Percentiles rank a stretch among this genome's conserved stretches.
These are phyloP conservation scores for Nebria brevicollis DNA, from an alignment of 2,888 invertebrate species.

Conservation along the genomic window DNA sequence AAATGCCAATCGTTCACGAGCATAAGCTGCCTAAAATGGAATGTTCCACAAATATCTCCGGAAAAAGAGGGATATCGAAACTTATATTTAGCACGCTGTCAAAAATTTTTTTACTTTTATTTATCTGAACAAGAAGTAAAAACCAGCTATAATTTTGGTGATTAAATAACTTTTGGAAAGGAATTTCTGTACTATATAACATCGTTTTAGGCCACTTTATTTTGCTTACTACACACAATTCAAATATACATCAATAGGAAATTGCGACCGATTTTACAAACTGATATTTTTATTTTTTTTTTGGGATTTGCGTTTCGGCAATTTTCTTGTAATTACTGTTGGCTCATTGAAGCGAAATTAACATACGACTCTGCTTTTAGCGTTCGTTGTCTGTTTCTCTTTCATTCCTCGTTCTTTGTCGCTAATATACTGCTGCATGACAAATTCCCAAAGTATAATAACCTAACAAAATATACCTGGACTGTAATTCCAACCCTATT, in stretches of 20 bases:
- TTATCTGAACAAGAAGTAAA: too few species aligned
- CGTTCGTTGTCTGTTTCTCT: background rate
- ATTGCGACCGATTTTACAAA: background rate
- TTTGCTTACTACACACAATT: background rate
- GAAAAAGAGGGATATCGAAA: too few species aligned
- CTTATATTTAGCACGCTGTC: too few species aligned
- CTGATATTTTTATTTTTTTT: constrained; percentile 38
- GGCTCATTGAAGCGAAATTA: constrained; percentile 35
- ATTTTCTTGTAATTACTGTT: constrained; percentile 38
- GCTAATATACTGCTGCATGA: background rate
- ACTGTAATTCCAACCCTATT: too few species aligned
- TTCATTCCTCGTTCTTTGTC: background rate
- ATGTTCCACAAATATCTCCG: too few species aligned
- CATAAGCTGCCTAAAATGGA: too few species aligned
- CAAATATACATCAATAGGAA: too few species aligned
- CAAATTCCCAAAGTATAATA: background rate
- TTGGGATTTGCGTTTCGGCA: constrained; percentile 15
- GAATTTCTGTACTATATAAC: too few species aligned
- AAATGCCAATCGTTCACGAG: background rate
- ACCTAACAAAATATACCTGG: too few species aligned
- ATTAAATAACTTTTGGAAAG: too few species aligned
- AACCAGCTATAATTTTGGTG: too few species aligned
- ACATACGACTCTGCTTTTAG: constrained; percentile 23
- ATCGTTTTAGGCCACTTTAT: background rate
- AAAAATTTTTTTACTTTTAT: too few species aligned